A percentile compares a stretch with the other conserved stretches of the same genome.
Evolutionary conservation across 2,888 invertebrate genomes (phyloP).

Genomic region (Athripsodes cinereus): DNA sequence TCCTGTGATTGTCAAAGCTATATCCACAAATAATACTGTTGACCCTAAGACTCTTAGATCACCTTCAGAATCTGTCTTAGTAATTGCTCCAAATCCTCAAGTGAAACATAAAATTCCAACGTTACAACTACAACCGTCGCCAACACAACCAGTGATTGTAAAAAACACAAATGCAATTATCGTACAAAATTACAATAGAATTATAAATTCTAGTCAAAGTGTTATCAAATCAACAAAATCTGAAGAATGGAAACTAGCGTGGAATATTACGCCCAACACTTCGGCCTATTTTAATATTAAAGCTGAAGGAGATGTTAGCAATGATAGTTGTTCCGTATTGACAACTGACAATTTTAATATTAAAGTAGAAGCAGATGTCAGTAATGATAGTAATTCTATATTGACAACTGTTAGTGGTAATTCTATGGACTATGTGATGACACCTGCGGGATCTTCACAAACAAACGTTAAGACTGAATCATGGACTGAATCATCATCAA

Average conservation of each 20-base stretch:
- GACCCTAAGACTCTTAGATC: not conserved
- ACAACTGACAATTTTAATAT: slow-evolving; percentile 5
- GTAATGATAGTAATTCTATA: slow-evolving; percentile 9
- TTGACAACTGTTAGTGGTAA: slow-evolving; percentile 7
- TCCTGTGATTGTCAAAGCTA: slow-evolving; percentile 13
- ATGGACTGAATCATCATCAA: not conserved
- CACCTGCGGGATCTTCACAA: not conserved
- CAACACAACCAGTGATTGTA: slow-evolving; percentile 10
- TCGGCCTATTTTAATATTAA: no score
- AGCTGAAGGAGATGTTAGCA: not conserved
- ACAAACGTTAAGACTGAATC: not conserved
- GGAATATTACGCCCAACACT: not conserved
- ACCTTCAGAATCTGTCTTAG: slow-evolving; percentile 4
- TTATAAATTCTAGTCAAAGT: not conserved
- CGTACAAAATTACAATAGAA: slow-evolving; percentile 7
- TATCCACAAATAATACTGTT: not conserved
- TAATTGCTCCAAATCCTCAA: slow-evolving; percentile 10
- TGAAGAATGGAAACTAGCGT: slow-evolving; percentile 5
- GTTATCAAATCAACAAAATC: slow-evolving; percentile 20
- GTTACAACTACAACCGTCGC: not conserved
- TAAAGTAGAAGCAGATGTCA: slow-evolving; percentile 4
- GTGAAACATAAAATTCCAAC: not conserved
- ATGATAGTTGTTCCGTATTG: slow-evolving; percentile 9
- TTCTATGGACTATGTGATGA: slow-evolving; percentile 6
- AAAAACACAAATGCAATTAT: slow-evolving; percentile 17